Conservation (phyloP, 2,113 vertebrate genomes). For the Erythrolamprus reginae region DNA sequence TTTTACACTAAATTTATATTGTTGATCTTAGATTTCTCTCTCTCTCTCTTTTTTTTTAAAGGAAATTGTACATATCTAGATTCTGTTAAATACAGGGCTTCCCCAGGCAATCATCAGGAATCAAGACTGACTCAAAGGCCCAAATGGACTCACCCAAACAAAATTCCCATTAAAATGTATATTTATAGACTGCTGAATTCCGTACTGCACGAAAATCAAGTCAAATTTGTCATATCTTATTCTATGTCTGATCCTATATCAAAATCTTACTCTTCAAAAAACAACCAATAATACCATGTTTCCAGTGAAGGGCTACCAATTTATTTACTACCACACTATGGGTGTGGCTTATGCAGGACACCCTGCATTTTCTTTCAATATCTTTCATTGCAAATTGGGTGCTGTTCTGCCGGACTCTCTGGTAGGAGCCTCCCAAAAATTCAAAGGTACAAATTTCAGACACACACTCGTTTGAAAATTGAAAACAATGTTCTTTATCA, state of each 20-base stretch:
- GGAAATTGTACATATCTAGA: neutral
- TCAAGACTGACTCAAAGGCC: neutral
- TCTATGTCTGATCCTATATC: neutral
- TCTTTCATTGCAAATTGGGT: no score
- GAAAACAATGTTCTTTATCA: no score
- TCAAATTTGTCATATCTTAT: neutral
- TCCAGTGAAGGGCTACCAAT: no score
- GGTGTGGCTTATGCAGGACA: no score
- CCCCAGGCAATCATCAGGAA: neutral
- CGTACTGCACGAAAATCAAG: neutral
- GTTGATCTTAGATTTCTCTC: neutral
- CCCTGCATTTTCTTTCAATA: no score
- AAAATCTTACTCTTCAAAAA: neutral
- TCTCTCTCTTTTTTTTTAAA: neutral
- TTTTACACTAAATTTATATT: neutral
- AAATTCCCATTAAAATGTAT: neutral
- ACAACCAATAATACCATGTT: no score
- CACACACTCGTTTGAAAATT: no score
- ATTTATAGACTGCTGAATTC: neutral
- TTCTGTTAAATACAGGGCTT: neutral
- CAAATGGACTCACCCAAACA: neutral
- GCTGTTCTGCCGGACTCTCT: no score
- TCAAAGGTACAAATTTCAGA: no score
- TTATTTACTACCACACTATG: no score
- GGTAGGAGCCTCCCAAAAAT: no score